These are phyloP conservation scores for Rynchops niger DNA, from an alignment of 2,113 vertebrate genomes.

Conservation along the genomic window DNA sequence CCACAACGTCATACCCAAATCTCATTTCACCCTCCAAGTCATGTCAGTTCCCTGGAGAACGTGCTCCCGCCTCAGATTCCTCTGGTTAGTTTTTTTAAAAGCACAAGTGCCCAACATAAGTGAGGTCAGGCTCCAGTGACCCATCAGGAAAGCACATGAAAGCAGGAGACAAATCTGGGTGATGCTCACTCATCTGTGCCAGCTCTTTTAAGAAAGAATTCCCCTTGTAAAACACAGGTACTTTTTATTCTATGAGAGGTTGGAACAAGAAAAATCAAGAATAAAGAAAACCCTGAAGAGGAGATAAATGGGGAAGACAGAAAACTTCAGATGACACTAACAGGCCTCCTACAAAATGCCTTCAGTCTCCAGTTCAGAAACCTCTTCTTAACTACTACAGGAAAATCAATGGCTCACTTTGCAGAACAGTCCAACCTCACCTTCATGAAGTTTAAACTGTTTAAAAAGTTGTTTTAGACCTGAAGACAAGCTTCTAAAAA, in stretches of 20 bases:
- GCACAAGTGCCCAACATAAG: not conserved
- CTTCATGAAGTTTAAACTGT: not conserved
- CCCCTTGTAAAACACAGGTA: not conserved
- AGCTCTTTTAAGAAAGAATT: not conserved
- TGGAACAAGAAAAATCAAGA: not conserved
- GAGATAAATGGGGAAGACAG: not conserved
- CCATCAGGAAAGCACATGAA: not conserved
- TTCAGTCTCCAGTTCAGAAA: not conserved
- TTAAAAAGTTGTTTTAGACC: not conserved
- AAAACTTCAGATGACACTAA: not conserved
- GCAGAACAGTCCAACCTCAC: not conserved
- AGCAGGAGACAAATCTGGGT: slow-evolving; percentile 1
- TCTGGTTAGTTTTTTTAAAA: not conserved
- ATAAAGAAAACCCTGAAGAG: not conserved
- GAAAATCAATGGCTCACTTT: not conserved
- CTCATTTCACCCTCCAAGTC: not conserved
- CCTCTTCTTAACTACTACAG: not conserved
- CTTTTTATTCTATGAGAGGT: not conserved
- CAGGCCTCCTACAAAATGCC: not conserved
- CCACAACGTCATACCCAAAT: not conserved
- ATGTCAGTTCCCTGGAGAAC: not conserved
- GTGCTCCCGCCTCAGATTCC: not conserved
- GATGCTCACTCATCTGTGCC: slow-evolving; percentile 9
- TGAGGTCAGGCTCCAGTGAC: slow-evolving; percentile 19
- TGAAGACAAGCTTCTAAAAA: not conserved